Evolutionary conservation across 1,140 invertebrate species (phyloP).

Genomic region (Cotesia chilonis): DNA sequence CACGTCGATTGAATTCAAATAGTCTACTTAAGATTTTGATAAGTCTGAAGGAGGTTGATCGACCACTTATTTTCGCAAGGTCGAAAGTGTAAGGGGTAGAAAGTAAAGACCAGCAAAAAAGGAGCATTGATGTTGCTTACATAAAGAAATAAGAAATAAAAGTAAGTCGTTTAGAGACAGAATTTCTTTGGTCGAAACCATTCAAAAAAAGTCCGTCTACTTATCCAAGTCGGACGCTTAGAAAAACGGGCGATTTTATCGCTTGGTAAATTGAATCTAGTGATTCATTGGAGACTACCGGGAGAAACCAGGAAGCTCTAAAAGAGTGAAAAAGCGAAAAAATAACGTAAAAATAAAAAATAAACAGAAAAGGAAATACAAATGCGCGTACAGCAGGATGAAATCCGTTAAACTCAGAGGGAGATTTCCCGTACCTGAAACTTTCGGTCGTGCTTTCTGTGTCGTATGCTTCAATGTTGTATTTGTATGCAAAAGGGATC

Average conservation of each 20-base stretch:
- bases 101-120: not conserved
- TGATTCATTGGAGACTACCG: constrained; percentile 39
- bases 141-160: constrained; percentile 9
- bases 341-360: constrained; percentile 20
- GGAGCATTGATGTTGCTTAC: not conserved
- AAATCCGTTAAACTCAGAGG: constrained; percentile 15
- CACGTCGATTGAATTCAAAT: constrained; percentile 33
- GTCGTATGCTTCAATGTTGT: constrained; percentile 20
- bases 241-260: constrained; percentile 55
- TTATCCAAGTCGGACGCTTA: constrained; percentile 44
- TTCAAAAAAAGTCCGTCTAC: constrained; percentile 33
- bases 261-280: constrained; percentile 52
- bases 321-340: constrained; percentile 18
- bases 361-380: constrained; percentile 6
- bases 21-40: constrained; percentile 17
- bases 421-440: constrained; percentile 11
- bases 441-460: constrained; percentile 22
- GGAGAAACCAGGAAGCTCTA: constrained; percentile 26
- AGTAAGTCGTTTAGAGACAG: constrained; percentile 9
- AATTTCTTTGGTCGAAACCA: constrained; percentile 14
- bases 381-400: constrained; percentile 22
- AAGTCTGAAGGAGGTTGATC: constrained; percentile 20
- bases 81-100: not conserved
- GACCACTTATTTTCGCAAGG: constrained; percentile 23
- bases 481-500: constrained; percentile 47